Base-by-base conservation (phyloP, 1,140 invertebrate species). In the Samia ricini region DNA sequence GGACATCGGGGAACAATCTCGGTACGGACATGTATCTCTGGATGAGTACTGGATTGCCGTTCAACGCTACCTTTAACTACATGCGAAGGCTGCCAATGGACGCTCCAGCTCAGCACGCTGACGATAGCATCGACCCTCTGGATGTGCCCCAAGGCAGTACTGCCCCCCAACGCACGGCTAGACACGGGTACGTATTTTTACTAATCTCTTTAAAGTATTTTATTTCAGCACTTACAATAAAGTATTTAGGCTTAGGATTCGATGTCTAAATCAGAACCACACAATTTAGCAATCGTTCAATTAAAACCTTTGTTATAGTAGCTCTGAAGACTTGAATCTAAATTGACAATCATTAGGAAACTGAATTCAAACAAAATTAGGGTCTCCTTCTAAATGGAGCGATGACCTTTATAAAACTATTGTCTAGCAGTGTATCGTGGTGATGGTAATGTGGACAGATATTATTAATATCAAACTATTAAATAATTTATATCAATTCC, bases 1-100 rank as follows among this genome's bases (percentile, higher is more conserved):
- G 96, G 96, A 97, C 96, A 63, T 97, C 96, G 57, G 96, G 96
- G 50, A 97, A 97, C 90, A 94, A 95, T 69, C 89, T 97, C 52
- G 96, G 96, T 42, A 96, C 95, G 6, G 94, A 95, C 76, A 96
- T 96, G 95, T 95, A 95, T 87, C 88, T 97, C 36, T 97, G 96
- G 96, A 96, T 97, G 95, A 96, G 95, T 78, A 96, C 95, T 29
- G 96, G 96, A 7, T 84, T 96, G 55, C 95, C 96, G 33, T 96
- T 97, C 90, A 97, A 97, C 86, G 93, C 94, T 4, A 96, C 95
- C 8, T 97, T 97, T 87, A 95, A 96, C 86, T 95, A 95, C 80
- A 95, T 96, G 93, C 90, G 93, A 71, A 92, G 94, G 19, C 77
- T 91, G 64, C 88, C 91, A 23, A 60, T 88, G 55, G 82, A 86